phyloP scores from a whole-genome alignment of 2,888 invertebrate species.

The Mystacides longicornis region DNA sequence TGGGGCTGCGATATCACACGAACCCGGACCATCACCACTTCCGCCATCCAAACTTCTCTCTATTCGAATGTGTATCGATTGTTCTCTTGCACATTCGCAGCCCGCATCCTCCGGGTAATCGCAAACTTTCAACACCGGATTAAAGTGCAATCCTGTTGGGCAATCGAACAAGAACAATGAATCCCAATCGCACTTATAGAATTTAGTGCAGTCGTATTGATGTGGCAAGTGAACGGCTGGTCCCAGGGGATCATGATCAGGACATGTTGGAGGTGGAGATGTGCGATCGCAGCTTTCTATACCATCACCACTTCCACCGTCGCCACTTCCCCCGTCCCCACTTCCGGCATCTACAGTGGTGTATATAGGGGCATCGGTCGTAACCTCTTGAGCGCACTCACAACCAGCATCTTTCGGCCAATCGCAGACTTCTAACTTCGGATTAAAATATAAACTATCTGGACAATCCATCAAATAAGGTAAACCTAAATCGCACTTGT shows the following conservation, averaged over 20 bases:
- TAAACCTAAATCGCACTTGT: slow-evolving; percentile 2
- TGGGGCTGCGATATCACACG: not conserved
- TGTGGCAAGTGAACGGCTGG: slow-evolving; percentile 16
- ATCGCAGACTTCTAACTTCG: slow-evolving; percentile 1
- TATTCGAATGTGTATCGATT: too few species aligned
- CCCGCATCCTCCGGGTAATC: slow-evolving; percentile 28
- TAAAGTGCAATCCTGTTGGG: slow-evolving; percentile 27
- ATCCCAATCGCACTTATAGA: slow-evolving; percentile 24
- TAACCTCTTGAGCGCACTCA: not conserved
- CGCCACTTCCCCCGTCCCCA: not conserved
- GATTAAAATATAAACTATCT: not conserved
- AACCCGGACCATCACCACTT: too few species aligned
- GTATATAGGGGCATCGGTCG: not conserved
- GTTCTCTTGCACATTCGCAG: slow-evolving; percentile 12
- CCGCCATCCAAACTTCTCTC: too few species aligned
- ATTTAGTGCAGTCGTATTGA: slow-evolving; percentile 25
- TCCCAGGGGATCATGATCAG: slow-evolving; percentile 17
- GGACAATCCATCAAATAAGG: not conserved
- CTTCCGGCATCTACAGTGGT: not conserved
- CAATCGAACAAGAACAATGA: slow-evolving; percentile 26
- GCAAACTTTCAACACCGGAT: slow-evolving; percentile 26
- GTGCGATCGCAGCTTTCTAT: not conserved
- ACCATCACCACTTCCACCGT: not conserved
- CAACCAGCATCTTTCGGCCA: slow-evolving; percentile 3
- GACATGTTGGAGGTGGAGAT: slow-evolving; percentile 17